Evolutionary conservation across 2,888 invertebrate genomes (phyloP).

Genomic region (Digitonthophagus gazella): DNA sequence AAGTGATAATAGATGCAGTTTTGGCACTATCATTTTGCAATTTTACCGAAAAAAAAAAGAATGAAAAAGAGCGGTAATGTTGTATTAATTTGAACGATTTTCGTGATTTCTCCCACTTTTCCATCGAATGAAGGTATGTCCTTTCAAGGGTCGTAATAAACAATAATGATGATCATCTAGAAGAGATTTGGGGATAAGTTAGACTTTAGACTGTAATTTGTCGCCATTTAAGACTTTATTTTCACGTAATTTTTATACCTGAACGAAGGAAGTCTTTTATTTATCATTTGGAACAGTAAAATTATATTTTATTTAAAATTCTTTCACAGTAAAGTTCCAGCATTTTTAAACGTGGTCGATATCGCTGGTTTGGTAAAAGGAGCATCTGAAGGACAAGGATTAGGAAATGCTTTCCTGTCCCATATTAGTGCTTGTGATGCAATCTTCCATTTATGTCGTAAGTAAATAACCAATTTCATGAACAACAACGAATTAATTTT

Average conservation of each 20-base stretch:
- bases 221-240: conserved; percentile 38
- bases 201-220: conserved; percentile 35
- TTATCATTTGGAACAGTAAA: background rate
- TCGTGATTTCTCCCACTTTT: too few species aligned
- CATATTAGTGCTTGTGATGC: conserved; percentile 99
- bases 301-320: background rate
- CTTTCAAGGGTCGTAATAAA: background rate
- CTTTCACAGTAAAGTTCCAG: conserved; percentile 90
- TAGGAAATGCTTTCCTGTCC: conserved; percentile 98
- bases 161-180: background rate
- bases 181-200: background rate
- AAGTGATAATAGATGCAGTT: too few species aligned
- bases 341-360: conserved; percentile 95
- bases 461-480: conserved; percentile 51
- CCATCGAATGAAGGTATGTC: too few species aligned
- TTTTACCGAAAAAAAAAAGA: too few species aligned
- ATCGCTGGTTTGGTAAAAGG: conserved; percentile 98
- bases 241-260: conserved; percentile 26
- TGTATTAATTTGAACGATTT: too few species aligned
- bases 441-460: conserved; percentile 94
- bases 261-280: background rate
- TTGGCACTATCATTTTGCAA: too few species aligned
- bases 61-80: too few species aligned
- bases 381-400: conserved; percentile 95
- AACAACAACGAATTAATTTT: background rate